Conservation (phyloP, 2,888 invertebrate genomes). For the Antheraea yamamai region DNA sequence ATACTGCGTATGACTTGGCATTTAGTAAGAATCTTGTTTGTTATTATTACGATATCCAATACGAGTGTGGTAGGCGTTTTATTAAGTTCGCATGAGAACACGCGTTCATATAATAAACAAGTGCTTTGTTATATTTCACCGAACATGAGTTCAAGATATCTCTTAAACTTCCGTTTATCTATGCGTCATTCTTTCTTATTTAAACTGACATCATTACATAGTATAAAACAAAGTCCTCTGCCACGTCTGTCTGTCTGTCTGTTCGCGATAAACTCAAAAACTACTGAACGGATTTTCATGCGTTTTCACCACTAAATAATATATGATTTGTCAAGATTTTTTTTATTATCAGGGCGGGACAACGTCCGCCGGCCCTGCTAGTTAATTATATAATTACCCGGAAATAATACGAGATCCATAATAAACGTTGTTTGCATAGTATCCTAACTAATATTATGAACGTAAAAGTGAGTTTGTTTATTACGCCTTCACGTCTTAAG, state of each 20-base stretch:
- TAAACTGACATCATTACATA: background rate
- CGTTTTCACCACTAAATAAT: too few species aligned
- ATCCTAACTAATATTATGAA: background rate
- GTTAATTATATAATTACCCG: background rate
- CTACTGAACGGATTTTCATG: too few species aligned
- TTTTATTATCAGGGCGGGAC: too few species aligned
- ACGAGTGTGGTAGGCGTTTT: background rate
- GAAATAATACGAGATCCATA: background rate
- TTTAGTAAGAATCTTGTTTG: conserved; percentile 11
- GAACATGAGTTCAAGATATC: background rate
- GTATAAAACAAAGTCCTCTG: too few species aligned
- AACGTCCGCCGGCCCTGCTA: too few species aligned
- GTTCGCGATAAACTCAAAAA: too few species aligned
- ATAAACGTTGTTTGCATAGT: background rate
- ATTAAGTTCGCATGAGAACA: background rate
- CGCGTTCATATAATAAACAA: background rate
- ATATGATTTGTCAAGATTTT: too few species aligned
- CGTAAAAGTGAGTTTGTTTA: background rate
- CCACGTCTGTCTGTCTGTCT: too few species aligned
- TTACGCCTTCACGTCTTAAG: background rate
- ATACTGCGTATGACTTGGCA: conserved; percentile 21
- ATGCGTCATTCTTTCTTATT: background rate
- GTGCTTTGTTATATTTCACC: background rate
- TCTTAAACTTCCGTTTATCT: background rate
- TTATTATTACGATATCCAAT: background rate